Conservation (phyloP, 2,113 vertebrate genomes). For the Syrrhaptes paradoxus region DNA sequence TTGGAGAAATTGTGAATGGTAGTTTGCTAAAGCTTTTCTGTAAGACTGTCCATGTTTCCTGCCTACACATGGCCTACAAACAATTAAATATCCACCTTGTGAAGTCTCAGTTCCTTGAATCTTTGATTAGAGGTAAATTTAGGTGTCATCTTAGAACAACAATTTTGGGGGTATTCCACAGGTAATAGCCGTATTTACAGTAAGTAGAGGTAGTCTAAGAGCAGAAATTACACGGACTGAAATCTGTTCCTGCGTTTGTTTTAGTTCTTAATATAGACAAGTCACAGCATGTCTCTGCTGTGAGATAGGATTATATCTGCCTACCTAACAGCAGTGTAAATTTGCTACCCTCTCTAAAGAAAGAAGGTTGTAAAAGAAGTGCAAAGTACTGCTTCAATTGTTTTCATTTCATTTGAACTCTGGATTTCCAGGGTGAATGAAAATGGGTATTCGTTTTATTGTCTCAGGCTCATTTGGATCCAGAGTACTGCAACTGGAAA, state of each 20-base stretch:
- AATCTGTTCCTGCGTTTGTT: background rate
- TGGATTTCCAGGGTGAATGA: background rate
- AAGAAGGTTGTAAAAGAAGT: background rate
- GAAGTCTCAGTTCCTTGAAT: background rate
- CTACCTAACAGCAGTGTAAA: background rate
- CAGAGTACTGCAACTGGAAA: background rate
- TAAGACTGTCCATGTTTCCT: background rate
- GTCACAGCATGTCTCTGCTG: background rate
- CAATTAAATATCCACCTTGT: background rate
- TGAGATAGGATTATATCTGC: background rate
- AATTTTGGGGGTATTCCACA: background rate
- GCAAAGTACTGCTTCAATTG: background rate
- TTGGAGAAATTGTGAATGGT: background rate
- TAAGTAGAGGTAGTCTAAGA: background rate
- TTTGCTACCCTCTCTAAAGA: background rate
- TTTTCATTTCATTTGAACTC: background rate
- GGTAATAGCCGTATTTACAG: background rate
- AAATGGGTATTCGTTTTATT: background rate
- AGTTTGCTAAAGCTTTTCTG: background rate
- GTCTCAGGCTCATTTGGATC: background rate
- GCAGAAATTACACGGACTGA: background rate
- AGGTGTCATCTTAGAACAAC: background rate
- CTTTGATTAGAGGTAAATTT: background rate
- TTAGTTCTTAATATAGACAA: background rate
- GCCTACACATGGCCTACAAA: background rate